Evolutionary conservation across 2,113 vertebrate species (phyloP), one percentile per base, ranked within the genome.

Genomic region (Xiphias gladius): DNA sequence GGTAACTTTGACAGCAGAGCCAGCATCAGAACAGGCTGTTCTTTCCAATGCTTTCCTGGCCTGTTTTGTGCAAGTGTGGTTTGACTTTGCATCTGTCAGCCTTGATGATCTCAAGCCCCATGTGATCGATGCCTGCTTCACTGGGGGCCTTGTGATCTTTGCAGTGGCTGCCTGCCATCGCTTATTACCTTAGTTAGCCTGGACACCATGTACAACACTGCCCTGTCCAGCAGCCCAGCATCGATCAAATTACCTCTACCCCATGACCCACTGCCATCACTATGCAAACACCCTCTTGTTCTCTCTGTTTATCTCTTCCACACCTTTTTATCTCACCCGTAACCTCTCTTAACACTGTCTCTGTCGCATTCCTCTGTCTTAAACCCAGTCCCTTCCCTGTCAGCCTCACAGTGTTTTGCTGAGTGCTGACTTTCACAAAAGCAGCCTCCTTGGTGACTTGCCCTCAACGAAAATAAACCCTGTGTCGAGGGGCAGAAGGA

Each of bases 401-500:
- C 37, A n/a, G 67, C 77, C 61, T 62, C 37, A 22, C 62, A 5
- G 32, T 19, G 50, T 88, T 86, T 82, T 84, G 85, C 91, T 90
- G 87, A 90, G 86, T 77, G 78, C 76, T 81, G 82, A 83, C 80
- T 90, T 90, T 80, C 50, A 62, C 74, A 70, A 66, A 76, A 67
- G 63, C 79, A 59, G 75, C 64, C 80, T 86, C 84, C 65, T 79
- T 11, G 41, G 87, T 86, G 86, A 30, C 73, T 89, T 64, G 62
- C 57, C 73, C 86, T 88, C 64, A 77, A 83, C 85, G 1, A 90
- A 93, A 92, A 92, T 91, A 91, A 92, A 86, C 86, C 75, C 66
- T 0, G 76, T 82, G 88, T 92, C 72, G 75, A 68, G 84, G 86
- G 82, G 87, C 86, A 91, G 91, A 86, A 84, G 84, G 75, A 85